Conservation (phyloP, 2,888 invertebrate species). For the Sminthurinus aureus region DNA sequence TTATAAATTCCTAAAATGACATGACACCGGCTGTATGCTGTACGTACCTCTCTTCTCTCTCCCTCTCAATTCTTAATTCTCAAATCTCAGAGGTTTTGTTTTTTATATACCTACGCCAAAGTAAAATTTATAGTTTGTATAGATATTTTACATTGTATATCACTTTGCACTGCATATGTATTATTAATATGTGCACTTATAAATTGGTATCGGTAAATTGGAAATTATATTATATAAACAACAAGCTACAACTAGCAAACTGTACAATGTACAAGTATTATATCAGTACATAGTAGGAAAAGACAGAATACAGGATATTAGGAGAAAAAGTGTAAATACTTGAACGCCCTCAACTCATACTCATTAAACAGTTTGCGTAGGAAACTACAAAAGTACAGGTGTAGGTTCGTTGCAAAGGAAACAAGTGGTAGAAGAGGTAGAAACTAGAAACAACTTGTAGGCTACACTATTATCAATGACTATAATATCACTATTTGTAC, state of each 20-base stretch:
- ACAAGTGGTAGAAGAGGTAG: no score
- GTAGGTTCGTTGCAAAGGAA: conserved; percentile 5
- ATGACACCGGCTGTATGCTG: neutral
- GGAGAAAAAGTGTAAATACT: no score
- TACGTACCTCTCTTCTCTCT: no score
- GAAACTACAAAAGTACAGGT: no score
- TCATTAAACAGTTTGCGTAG: conserved; percentile 28
- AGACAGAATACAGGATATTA: no score
- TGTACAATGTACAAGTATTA: neutral
- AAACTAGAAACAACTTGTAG: no score
- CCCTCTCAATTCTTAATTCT: no score
- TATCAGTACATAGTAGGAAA: neutral
- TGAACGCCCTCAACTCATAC: conserved; percentile 32
- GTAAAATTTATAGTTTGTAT: neutral
- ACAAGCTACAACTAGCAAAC: neutral
- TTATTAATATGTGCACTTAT: neutral
- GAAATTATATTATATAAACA: neutral
- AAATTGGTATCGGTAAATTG: neutral
- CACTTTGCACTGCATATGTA: neutral
- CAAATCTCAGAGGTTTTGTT: no score
- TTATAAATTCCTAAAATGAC: neutral
- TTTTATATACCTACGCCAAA: neutral
- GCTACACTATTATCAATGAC: conserved; percentile 16
- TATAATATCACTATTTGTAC: neutral
- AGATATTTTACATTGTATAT: neutral